Base-by-base conservation (phyloP, 2,888 invertebrate species). In the Polyommatus iphigenia region DNA sequence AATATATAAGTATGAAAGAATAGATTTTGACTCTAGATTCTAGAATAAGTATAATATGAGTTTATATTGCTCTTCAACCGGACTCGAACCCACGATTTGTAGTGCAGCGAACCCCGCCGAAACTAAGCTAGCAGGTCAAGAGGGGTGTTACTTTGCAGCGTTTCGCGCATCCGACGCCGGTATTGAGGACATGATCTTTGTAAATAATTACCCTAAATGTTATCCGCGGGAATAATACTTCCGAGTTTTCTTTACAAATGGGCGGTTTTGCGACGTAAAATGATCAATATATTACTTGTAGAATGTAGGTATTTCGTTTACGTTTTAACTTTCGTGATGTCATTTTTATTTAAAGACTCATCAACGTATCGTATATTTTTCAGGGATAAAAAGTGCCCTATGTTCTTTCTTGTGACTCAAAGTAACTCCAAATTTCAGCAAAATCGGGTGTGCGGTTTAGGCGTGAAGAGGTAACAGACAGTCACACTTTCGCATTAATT, bases 111-210 rank as follows among this genome's bases (percentile, higher is more conserved):
- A 15, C 29, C 15, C 13, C 4, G 13, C 24, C 24, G 24, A 67
- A 67, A 67, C 62, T 29, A 67, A 67, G 62, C 62, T 67, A 67
- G 62, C 62, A 67, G 62, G 62, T 29, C 62, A 67, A 67, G 62
- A 24, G n/a, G 62, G 62, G 36, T 71, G 36, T 18, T 71, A 36
- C 71, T 36, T 50, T 71, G 36, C n/a, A 71, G 2, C 29, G 18
- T n/a, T 15, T 71, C 18, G 36, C 36, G 18, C 0, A 36, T 18
- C 71, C 36, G n/a, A 32, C 71, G 36, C 32, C n/a, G 71, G 18
- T n/a, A 71, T 71, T 71, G 36, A 71, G 71, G n/a, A 71, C 36
- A n/a, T 71, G 36, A 71, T 71, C 71, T 71, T 71, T 71, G 36
- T 71, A 71, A 71, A 71, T 71, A 36, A 36, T 71, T 3, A n/a